Conservation (phyloP, 2,888 invertebrate genomes). For the Microdon myrmicae region DNA sequence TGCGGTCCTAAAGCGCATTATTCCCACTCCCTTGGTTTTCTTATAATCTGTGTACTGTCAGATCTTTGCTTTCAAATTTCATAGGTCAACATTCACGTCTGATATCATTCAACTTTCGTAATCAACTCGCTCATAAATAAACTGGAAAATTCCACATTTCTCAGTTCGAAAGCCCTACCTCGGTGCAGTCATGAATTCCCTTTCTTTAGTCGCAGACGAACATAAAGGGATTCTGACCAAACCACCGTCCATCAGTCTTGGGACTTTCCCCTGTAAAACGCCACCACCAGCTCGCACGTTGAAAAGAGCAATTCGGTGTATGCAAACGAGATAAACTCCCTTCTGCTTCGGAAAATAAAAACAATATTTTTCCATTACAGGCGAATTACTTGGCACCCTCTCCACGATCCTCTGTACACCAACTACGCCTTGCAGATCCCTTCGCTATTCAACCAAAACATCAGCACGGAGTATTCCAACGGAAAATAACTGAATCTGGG, state of each 20-base stretch:
- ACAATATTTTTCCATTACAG: constrained; percentile 32
- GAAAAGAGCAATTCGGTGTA: constrained; percentile 36
- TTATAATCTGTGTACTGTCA: too few species aligned
- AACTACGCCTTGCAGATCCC: constrained; percentile 1
- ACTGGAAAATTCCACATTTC: constrained; percentile 29
- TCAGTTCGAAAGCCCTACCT: background rate
- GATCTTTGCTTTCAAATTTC: constrained; percentile 8
- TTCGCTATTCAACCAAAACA: constrained; percentile 7
- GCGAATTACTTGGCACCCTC: constrained; percentile 10
- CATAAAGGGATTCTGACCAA: constrained; percentile 22
- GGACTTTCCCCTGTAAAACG: constrained; percentile 5
- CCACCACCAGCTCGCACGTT: constrained; percentile 19
- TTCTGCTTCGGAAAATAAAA: constrained; percentile 35
- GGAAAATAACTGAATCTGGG: constrained; percentile 3
- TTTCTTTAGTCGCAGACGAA: constrained; percentile 22
- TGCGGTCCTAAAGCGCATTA: too few species aligned
- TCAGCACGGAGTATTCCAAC: constrained; percentile 1
- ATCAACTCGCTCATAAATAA: constrained; percentile 43
- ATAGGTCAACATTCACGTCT: constrained; percentile 26
- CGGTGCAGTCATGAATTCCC: constrained; percentile 6
- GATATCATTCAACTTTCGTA: constrained; percentile 29
- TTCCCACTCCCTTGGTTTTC: too few species aligned
- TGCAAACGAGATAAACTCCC: constrained; percentile 42
- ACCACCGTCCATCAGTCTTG: background rate
- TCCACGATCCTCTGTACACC: too few species aligned